phyloP scores from a whole-genome alignment of 1,140 invertebrate genomes.

The Neodiprion virginianus region DNA sequence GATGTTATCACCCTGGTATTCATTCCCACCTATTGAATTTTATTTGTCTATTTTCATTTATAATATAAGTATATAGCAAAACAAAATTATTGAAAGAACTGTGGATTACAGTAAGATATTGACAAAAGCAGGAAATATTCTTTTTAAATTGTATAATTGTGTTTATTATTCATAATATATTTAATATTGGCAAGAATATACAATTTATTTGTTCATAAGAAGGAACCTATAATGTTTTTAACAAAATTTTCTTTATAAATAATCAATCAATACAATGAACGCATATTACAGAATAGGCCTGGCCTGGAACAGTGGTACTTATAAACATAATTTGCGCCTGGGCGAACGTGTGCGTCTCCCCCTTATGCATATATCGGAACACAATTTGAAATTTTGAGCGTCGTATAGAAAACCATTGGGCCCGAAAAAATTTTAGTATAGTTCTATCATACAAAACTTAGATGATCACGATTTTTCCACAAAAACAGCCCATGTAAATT shows the following conservation, averaged over 20 bases:
- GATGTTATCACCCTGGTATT: slow-evolving; percentile 12
- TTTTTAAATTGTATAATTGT: slow-evolving; percentile 43
- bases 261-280: slow-evolving; percentile 15
- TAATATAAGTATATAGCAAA: slow-evolving; percentile 7
- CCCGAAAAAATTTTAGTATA: background rate
- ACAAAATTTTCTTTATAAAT: slow-evolving; percentile 29
- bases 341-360: slow-evolving; percentile 40
- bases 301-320: slow-evolving; percentile 46
- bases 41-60: slow-evolving; percentile 16
- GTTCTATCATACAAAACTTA: background rate
- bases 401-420: slow-evolving; percentile 17
- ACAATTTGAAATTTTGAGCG: slow-evolving; percentile 25
- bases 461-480: background rate
- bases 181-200: slow-evolving; percentile 54
- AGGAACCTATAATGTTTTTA: slow-evolving; percentile 33
- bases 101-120: background rate
- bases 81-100: slow-evolving; percentile 34
- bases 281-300: slow-evolving; percentile 58
- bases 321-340: slow-evolving; percentile 38
- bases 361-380: slow-evolving; percentile 23
- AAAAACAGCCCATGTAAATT: background rate
- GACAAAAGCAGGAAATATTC: slow-evolving; percentile 24
- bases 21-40: slow-evolving; percentile 14
- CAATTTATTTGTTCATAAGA: slow-evolving; percentile 43
- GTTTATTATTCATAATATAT: slow-evolving; percentile 49